Percentiles rank a stretch among this genome's conserved stretches.
Conservation (phyloP, 2,797 vertebrate genomes). For the Channa striata region DNA sequence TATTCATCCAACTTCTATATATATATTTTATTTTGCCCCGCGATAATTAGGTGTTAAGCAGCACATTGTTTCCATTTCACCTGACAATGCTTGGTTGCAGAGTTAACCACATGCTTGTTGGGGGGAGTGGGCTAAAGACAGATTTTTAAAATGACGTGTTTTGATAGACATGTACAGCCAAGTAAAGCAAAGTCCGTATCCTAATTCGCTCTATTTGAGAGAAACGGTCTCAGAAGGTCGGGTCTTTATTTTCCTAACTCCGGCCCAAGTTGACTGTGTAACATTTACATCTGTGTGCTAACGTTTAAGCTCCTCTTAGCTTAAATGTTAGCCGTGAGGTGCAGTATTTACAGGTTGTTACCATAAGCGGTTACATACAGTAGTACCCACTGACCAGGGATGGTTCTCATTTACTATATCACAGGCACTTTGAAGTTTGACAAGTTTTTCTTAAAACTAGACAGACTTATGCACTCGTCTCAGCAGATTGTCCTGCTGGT, state of each 20-base stretch:
- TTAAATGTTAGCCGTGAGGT: constrained; percentile 25
- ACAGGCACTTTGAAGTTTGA: constrained; percentile 64
- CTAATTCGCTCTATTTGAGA: constrained; percentile 15
- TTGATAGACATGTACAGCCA: constrained; percentile 43
- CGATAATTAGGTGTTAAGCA: constrained; percentile 57
- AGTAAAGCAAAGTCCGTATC: constrained; percentile 44
- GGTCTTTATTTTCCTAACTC: constrained; percentile 46
- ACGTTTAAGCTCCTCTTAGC: constrained; percentile 41
- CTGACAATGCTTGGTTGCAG: constrained; percentile 5
- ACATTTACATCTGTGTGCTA: constrained; percentile 5
- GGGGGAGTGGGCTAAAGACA: constrained; percentile 17
- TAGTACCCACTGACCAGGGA: constrained; percentile 21
- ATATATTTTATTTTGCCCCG: not conserved
- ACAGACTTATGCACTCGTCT: constrained; percentile 26
- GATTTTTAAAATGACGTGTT: constrained; percentile 49
- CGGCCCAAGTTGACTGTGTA: constrained; percentile 25
- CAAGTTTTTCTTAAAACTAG: constrained; percentile 35
- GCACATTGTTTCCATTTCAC: constrained; percentile 55
- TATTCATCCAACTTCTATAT: constrained; percentile 45
- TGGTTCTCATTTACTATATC: constrained; percentile 61
- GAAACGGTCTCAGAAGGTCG: constrained; percentile 11
- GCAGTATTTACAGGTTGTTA: constrained; percentile 38
- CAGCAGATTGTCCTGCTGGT: constrained; percentile 40
- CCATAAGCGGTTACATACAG: constrained; percentile 19
- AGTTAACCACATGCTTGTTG: constrained; percentile 31